Percentiles rank a stretch among this genome's conserved stretches.
Evolutionary conservation across 1,140 invertebrate species (phyloP).

Genomic region (Drosophila watanabei): DNA sequence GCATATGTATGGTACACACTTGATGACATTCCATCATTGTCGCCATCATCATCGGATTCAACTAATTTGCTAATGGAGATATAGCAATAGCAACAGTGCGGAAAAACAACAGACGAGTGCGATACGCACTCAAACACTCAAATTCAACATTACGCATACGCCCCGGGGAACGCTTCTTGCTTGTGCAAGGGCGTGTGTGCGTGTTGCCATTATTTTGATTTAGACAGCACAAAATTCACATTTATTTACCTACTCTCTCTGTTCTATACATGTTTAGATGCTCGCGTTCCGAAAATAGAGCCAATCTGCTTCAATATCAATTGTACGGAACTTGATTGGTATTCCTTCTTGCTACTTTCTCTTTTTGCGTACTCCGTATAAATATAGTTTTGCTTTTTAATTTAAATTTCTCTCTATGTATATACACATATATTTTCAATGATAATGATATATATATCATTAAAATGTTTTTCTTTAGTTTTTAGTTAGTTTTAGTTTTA

Average conservation of each 20-base stretch:
- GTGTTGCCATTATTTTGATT: constrained; percentile 43
- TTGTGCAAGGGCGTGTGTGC: background rate
- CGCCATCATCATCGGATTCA: constrained; percentile 17
- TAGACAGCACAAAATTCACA: constrained; percentile 39
- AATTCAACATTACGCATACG: constrained; percentile 38
- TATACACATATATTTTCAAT: background rate
- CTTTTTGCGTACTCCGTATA: constrained; percentile 18
- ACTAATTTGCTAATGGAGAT: constrained; percentile 47
- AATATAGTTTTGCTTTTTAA: constrained; percentile 31
- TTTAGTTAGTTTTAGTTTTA: constrained; percentile 37
- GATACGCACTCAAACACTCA: constrained; percentile 4
- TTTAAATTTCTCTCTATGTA: constrained; percentile 29
- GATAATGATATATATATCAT: background rate
- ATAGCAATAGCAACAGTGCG: constrained; percentile 20
- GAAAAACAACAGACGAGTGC: constrained; percentile 16
- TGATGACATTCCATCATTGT: constrained; percentile 39
- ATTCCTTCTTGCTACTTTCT: constrained; percentile 14
- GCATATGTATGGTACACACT: background rate
- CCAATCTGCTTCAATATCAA: constrained; percentile 3
- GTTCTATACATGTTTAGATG: background rate
- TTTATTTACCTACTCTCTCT: constrained; percentile 22
- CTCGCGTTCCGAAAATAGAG: constrained; percentile 3
- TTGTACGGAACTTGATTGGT: constrained; percentile 7
- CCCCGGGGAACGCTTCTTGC: constrained; percentile 14
- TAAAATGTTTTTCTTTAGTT: constrained; percentile 22